These are phyloP conservation scores for Aphyosemion australe DNA, from an alignment of 2,113 vertebrate species.

Conservation along the genomic window DNA sequence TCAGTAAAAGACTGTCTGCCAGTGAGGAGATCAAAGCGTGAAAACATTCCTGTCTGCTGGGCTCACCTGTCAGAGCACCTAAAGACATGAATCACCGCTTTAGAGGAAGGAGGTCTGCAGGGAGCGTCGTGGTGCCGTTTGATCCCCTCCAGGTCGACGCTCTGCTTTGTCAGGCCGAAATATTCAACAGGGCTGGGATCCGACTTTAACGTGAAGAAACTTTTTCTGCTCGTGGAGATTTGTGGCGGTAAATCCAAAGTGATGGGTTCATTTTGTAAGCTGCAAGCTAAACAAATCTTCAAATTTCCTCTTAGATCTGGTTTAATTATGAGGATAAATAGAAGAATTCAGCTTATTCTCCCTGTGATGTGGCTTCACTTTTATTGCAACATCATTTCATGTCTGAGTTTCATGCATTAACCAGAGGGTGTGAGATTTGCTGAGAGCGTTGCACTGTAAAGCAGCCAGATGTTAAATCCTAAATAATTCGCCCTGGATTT, in stretches of 20 bases:
- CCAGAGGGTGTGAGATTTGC: conserved; percentile 45
- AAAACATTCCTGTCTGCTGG: conserved; percentile 55
- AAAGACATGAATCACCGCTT: conserved; percentile 47
- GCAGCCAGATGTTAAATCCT: conserved; percentile 74
- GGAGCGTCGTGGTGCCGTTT: conserved; percentile 27
- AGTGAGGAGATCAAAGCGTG: conserved; percentile 47
- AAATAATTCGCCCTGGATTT: conserved; percentile 68
- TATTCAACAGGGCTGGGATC: conserved; percentile 22
- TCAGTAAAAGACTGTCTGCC: conserved; percentile 30
- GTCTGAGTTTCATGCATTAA: conserved; percentile 46
- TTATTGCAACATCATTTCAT: conserved; percentile 36
- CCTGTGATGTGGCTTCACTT: no score
- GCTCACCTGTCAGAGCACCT: conserved; percentile 57
- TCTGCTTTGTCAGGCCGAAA: conserved; percentile 22
- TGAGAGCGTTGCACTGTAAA: conserved; percentile 37
- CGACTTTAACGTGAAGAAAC: not conserved
- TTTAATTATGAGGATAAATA: no score
- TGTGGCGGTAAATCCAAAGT: not conserved
- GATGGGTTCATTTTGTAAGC: not conserved
- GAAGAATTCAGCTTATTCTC: no score
- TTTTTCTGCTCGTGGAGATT: conserved; percentile 1
- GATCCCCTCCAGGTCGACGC: not conserved
- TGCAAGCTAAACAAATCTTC: not conserved
- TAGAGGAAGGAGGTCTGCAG: conserved; percentile 49
- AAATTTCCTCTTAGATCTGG: no score